Base-by-base conservation (phyloP, 2,888 invertebrate genomes). In the Pocota personata region DNA sequence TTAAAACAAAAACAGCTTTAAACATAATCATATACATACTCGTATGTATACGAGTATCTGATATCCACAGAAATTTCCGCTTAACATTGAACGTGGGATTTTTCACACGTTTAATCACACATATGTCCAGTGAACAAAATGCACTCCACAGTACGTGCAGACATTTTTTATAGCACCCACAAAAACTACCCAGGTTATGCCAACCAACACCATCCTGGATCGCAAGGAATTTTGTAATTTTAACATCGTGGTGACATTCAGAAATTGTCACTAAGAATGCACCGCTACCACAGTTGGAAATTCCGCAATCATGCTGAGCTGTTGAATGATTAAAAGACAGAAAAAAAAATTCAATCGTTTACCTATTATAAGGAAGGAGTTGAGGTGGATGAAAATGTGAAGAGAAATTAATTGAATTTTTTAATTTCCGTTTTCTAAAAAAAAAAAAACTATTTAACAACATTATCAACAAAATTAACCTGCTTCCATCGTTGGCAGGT, bases 221-320 rank as follows among this genome's bases (percentile, higher is more conserved):
- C 35, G 46, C 50, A 16, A 72, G 66, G 71, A 77, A 82, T 82
- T 82, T 77, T 66, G 82, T 82, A 82, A 82, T 77, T 77, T 67
- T 71, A 77, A 82, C 76, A 71, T 71, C 37, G 50, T 58, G 46
- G n/a, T 43, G 66, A 35, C 66, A 66, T 66, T 35, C 50, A 58
- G 62, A 24, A 48, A 40, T 57, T 40, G 8, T 40, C 64, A 71
- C 14, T 2, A 66, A 60, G 77, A 82, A 82, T 82, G 82, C 82
- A 71, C 43, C 35, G 52, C 43, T 24, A 27, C 48, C 58, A 16
- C 72, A 30, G 30, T 40, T n/a, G 27, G 52, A 19, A 62, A 52
- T 52, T 52, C 62, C 50, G 30, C 35, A 57, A 35, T 43, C 55
- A 3, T 32, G 43, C 19, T 10, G 8, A 3, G 46, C 8, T 46